Base-by-base conservation (phyloP, 1,140 invertebrate genomes). In the Cryptotermes secundus region DNA sequence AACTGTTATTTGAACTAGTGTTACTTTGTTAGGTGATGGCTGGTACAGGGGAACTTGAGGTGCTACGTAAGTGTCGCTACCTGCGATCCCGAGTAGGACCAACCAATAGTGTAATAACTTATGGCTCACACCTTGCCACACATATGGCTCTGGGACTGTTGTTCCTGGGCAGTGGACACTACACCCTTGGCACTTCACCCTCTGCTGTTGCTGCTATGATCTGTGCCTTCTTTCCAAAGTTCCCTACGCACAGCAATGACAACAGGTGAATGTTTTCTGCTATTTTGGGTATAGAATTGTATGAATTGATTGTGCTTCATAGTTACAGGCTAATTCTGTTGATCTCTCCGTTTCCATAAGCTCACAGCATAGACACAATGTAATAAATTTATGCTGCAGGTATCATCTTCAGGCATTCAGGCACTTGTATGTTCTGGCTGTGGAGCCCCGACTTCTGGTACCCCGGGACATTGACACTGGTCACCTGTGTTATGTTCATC, bases 371-470 rank as follows among this genome's bases (percentile, higher is more conserved):
- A 79, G 19, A 14, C n/a, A n/a, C n/a, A n/a, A n/a, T n/a, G n/a
- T n/a, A 35, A 81, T 84, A 42, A 85, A 83, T 83, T 86, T 84
- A 9, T 82, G 35, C 90, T 90, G 10, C 87, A 96, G 95, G 84
- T 98, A 98, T 89, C 97, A 99, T 90, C 90, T 99, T 83, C 98
- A 99, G 93, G 98, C 98, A 0, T 94, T 99, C 86, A 91, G 98
- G 45, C 98, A 99, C 91, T 90, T 99, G 26, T 99, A 99, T 89
- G 97, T 99, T 19, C 89, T 99, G 83, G 98, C 98, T 3, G 95
- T 95, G 19, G 96, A 99, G 89, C 95, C 96, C 0, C 90, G 98
- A 34, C 89, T 99, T 16, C 90, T 99, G 59, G 90, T 99, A 83
- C 97, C 97, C 0, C 92, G 94, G 80, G 96, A 98, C 89, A 94